Conservation (phyloP, 2,888 invertebrate species). For the Acanthosepion esculentum region DNA sequence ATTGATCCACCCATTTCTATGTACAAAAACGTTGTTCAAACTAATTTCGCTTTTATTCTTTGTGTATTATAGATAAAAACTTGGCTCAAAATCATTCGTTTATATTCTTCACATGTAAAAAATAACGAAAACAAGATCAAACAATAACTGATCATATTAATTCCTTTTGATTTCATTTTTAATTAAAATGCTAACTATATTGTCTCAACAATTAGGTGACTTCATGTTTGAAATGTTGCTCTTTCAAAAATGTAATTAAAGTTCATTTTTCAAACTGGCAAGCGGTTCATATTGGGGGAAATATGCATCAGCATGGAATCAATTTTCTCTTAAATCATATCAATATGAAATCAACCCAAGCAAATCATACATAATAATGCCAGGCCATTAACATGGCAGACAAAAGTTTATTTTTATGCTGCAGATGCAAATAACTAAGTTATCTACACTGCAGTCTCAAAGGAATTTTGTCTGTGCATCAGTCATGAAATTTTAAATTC, state of each 20-base stretch:
- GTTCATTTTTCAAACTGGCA: not conserved
- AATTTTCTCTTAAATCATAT: not conserved
- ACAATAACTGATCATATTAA: too few relatives aligned
- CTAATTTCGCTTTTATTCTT: too few relatives aligned
- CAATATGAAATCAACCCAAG: not conserved
- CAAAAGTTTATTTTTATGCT: not conserved
- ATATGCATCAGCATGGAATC: not conserved
- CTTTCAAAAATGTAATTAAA: constrained; percentile 3
- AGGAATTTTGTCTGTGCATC: not conserved
- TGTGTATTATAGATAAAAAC: too few relatives aligned
- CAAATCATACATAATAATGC: not conserved
- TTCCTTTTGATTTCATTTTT: too few relatives aligned
- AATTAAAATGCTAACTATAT: too few relatives aligned
- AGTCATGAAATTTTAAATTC: too few relatives aligned
- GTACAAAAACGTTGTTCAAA: too few relatives aligned
- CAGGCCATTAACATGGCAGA: not conserved
- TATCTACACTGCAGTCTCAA: not conserved
- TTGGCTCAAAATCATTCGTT: too few relatives aligned
- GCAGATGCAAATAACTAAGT: not conserved
- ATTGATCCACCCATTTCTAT: too few relatives aligned
- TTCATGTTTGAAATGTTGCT: not conserved
- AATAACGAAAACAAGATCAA: too few relatives aligned
- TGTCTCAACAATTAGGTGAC: not conserved
- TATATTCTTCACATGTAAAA: too few relatives aligned
- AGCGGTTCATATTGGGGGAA: not conserved